These are phyloP conservation scores for Progne subis DNA, from an alignment of 2,113 vertebrate species.

Conservation along the genomic window DNA sequence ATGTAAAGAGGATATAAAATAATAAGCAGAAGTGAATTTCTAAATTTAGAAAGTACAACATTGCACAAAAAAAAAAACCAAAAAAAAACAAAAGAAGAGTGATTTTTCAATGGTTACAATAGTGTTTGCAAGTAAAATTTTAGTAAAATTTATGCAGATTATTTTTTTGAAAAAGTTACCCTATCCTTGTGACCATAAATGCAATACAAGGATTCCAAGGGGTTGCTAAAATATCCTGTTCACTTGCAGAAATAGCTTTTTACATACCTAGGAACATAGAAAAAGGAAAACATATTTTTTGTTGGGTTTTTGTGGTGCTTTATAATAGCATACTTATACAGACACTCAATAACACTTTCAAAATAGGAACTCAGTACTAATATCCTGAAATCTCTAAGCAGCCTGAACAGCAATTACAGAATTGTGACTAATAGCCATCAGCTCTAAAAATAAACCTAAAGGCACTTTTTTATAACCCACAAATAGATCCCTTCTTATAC, in stretches of 20 bases:
- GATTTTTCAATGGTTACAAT: neutral
- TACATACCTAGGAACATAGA: neutral
- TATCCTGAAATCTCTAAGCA: neutral
- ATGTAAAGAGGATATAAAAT: conserved; percentile 3
- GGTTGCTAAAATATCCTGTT: neutral
- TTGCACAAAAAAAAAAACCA: neutral
- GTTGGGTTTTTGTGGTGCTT: neutral
- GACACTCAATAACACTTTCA: neutral
- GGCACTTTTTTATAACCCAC: neutral
- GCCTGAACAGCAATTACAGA: neutral
- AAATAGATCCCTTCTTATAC: neutral
- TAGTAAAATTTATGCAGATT: neutral
- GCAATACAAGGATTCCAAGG: neutral
- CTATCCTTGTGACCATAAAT: neutral
- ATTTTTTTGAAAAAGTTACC: neutral
- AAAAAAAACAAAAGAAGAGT: neutral
- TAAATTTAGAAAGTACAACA: neutral
- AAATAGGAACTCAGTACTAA: neutral
- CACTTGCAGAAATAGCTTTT: neutral
- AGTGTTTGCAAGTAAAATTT: neutral
- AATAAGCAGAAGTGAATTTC: neutral
- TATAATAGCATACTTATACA: neutral
- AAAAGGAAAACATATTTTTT: neutral
- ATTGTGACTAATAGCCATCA: neutral
- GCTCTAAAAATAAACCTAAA: neutral